phyloP scores from a whole-genome alignment of 2,113 vertebrate species.

The Cavia porcellus region DNA sequence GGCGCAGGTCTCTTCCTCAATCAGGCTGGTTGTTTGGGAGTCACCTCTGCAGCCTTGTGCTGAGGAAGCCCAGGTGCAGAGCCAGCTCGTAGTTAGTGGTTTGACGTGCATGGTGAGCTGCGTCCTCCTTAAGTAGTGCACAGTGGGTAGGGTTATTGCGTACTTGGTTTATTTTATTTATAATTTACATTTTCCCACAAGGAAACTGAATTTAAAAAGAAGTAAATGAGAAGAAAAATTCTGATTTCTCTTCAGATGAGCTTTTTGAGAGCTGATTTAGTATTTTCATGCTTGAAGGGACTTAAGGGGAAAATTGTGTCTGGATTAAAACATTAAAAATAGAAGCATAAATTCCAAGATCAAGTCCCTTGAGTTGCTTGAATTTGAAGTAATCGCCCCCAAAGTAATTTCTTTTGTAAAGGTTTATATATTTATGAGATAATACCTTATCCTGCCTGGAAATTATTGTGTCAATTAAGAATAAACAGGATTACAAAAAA shows the following conservation, averaged over 20 bases:
- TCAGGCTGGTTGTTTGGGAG: background rate
- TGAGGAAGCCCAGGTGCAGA: background rate
- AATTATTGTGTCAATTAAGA: conserved; percentile 81
- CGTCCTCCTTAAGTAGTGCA: background rate
- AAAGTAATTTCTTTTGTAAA: conserved; percentile 79
- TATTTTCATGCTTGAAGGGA: conserved; percentile 15
- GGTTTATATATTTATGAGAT: conserved; percentile 78
- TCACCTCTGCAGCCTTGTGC: background rate
- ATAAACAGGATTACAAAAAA: conserved; percentile 82
- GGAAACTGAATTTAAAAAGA: conserved; percentile 66
- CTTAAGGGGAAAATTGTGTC: background rate
- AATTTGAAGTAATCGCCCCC: conserved; percentile 77
- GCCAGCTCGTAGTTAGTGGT: background rate
- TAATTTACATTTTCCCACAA: conserved; percentile 49
- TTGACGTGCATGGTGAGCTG: background rate
- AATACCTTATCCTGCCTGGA: conserved; percentile 69
- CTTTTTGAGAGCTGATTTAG: conserved; percentile 69
- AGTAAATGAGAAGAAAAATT: conserved; percentile 56
- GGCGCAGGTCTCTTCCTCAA: background rate
- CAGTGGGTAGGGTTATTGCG: background rate
- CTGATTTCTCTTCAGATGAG: background rate
- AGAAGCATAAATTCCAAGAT: conserved; percentile 74
- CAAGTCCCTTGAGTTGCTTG: conserved; percentile 65
- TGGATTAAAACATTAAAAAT: conserved; percentile 78
- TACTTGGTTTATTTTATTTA: conserved; percentile 52